phyloP scores from a whole-genome alignment of 2,113 vertebrate genomes.

The Corythaixoides concolor region DNA sequence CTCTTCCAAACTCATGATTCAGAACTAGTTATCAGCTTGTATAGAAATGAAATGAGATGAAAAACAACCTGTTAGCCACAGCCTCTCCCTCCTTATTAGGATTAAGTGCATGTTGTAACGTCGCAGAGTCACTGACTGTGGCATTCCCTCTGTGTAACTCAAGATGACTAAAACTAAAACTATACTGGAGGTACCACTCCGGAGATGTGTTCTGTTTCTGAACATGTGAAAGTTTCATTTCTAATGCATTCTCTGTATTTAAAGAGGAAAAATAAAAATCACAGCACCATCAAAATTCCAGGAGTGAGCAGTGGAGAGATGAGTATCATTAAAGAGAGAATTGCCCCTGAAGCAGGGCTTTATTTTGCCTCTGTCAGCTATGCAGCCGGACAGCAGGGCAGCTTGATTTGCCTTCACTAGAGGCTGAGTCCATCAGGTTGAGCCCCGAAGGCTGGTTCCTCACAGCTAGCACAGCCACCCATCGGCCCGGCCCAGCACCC shows the following conservation, averaged over 20 bases:
- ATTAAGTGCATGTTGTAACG: slow-evolving; percentile 21
- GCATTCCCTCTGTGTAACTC: background rate
- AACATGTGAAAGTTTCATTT: background rate
- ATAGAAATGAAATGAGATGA: background rate
- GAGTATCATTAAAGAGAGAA: background rate
- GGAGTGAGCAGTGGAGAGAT: background rate
- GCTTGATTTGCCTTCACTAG: background rate
- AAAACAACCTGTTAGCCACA: slow-evolving; percentile 1
- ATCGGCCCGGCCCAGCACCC: fast-evolving
- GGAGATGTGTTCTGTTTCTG: background rate
- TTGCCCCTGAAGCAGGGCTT: background rate
- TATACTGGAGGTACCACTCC: background rate
- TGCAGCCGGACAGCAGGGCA: background rate
- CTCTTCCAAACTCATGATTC: background rate
- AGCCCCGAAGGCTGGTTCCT: background rate
- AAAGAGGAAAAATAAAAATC: background rate
- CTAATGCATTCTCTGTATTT: background rate
- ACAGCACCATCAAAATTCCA: background rate
- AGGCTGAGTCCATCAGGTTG: background rate
- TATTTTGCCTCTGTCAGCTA: background rate
- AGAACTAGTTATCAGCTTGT: background rate
- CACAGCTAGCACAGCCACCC: background rate
- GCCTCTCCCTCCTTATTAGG: slow-evolving; percentile 20
- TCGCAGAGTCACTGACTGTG: background rate
- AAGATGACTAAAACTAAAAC: slow-evolving; percentile 27